Conservation (phyloP, 2,888 invertebrate genomes). For the Eilema caniola region DNA sequence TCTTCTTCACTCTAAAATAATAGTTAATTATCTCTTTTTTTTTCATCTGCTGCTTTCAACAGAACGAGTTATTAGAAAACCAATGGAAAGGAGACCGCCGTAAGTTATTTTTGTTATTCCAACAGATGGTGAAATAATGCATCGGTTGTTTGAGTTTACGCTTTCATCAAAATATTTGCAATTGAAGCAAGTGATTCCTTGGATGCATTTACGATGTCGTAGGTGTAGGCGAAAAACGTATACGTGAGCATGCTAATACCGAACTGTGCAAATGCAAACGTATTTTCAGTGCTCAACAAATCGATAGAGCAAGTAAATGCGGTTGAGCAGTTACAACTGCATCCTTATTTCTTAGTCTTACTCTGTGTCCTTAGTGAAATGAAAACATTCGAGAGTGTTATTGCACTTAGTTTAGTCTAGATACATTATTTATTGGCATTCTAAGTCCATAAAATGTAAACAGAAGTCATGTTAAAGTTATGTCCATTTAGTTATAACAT, state of each 20-base stretch:
- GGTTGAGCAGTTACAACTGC: not conserved
- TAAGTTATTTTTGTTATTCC: slow-evolving; percentile 28
- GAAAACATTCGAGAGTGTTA: not conserved
- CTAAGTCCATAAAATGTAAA: not conserved
- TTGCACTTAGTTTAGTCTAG: not conserved
- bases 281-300: not conserved
- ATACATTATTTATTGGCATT: slow-evolving; percentile 8
- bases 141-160: not conserved
- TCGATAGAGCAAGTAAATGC: not conserved
- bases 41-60: not conserved
- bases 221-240: not conserved
- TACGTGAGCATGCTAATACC: not conserved
- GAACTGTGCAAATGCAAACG: not conserved
- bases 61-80: slow-evolving; percentile 9
- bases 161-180: not conserved
- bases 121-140: slow-evolving; percentile 32
- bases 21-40: not conserved
- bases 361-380: not conserved
- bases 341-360: not conserved
- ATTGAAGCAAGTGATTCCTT: not conserved
- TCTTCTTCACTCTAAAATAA: not conserved
- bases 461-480: not conserved
- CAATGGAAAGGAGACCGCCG: slow-evolving; percentile 24
- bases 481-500: not conserved
- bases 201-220: not conserved